Conservation (phyloP, 2,888 invertebrate species). For the Gymnoscelis rufifasciata region DNA sequence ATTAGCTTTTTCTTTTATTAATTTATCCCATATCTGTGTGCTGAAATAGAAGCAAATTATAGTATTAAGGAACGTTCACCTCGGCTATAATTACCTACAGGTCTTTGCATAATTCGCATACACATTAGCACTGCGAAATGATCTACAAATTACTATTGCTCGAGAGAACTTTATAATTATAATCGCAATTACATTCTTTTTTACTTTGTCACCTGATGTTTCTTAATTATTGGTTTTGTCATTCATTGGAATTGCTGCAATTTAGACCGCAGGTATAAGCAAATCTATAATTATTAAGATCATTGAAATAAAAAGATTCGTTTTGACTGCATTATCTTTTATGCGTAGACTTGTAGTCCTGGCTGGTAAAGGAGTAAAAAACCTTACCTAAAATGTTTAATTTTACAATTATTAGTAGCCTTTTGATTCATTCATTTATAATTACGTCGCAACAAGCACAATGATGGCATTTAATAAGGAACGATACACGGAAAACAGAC, state of each 20-base stretch:
- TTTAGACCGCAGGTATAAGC: neutral
- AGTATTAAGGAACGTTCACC: slow-evolving; percentile 61
- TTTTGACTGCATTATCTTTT: too few relatives aligned
- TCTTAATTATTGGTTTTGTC: slow-evolving; percentile 32
- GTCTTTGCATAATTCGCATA: slow-evolving; percentile 71
- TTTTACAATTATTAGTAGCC: too few relatives aligned
- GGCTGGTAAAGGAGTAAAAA: too few relatives aligned
- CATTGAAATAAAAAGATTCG: too few relatives aligned
- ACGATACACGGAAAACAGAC: too few relatives aligned
- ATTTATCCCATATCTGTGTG: slow-evolving; percentile 4
- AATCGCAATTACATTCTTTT: slow-evolving; percentile 51
- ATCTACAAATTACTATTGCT: slow-evolving; percentile 67
- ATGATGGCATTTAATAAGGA: too few relatives aligned
- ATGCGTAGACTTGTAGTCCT: too few relatives aligned
- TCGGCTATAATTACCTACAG: slow-evolving; percentile 58
- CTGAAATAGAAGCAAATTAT: slow-evolving; percentile 56
- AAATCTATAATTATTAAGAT: too few relatives aligned
- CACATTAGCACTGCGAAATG: slow-evolving; percentile 70
- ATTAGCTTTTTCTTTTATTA: neutral
- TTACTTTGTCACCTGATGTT: slow-evolving; percentile 56
- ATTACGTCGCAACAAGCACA: too few relatives aligned
- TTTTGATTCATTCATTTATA: too few relatives aligned
- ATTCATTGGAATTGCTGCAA: slow-evolving; percentile 5
- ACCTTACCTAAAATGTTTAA: too few relatives aligned
- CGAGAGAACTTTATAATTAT: slow-evolving; percentile 60